phyloP scores from a whole-genome alignment of 92 coral and sea anemone species.

The Phenganax marumi region DNA sequence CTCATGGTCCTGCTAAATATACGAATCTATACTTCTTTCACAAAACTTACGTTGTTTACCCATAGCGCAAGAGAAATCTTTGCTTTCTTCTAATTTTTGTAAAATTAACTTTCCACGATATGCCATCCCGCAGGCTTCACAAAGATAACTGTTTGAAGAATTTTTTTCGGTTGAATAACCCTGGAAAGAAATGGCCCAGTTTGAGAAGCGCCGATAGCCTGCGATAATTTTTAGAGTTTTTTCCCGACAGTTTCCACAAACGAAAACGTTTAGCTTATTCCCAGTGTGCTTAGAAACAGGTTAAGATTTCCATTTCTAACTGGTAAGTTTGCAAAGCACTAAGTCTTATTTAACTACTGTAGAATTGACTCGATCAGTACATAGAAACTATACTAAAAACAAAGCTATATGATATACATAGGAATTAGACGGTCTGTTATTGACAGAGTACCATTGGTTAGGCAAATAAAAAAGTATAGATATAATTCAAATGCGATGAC shows the following conservation, averaged over 20 bases:
- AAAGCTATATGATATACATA: no score
- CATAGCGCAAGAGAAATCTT: slow-evolving; percentile 73
- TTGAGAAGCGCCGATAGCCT: neutral
- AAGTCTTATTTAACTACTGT: no score
- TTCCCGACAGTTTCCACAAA: no score
- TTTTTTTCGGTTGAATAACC: slow-evolving; percentile 74
- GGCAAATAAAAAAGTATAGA: neutral
- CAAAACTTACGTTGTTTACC: slow-evolving; percentile 63
- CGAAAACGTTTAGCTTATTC: no score
- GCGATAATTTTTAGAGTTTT: no score
- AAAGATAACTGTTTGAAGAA: slow-evolving; percentile 65
- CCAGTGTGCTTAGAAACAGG: no score
- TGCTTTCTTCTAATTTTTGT: slow-evolving; percentile 65
- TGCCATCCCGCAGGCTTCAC: slow-evolving; percentile 90
- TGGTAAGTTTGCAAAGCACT: no score
- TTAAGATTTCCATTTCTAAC: no score
- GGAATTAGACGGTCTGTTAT: neutral
- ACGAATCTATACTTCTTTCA: neutral
- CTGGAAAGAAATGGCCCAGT: slow-evolving; percentile 26
- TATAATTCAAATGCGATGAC: slow-evolving; percentile 21
- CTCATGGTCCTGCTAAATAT: neutral
- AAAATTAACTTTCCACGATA: slow-evolving; percentile 79
- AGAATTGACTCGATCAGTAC: no score
- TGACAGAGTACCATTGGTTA: neutral
- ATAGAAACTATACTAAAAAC: no score